Evolutionary conservation across 2,113 vertebrate genomes (phyloP).

Genomic region (Aepyceros melampus): DNA sequence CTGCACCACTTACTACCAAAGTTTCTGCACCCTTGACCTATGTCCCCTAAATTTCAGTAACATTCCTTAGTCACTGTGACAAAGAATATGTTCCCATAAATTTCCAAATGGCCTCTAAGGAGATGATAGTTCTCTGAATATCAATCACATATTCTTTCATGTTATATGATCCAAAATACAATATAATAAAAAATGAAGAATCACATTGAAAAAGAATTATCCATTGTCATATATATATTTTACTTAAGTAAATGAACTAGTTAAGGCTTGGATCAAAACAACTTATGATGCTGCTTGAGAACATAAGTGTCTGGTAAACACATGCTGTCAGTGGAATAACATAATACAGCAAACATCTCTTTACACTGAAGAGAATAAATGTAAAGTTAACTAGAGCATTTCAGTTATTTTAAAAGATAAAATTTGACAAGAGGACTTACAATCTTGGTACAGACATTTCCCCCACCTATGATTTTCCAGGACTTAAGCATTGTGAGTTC

Average conservation of each 20-base stretch:
- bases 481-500: slow-evolving; percentile 4
- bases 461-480: slow-evolving; percentile 60
- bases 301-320: not conserved
- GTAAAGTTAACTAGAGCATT: not conserved
- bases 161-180: not conserved
- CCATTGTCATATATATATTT: not conserved
- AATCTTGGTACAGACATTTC: slow-evolving; percentile 73
- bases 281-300: not conserved
- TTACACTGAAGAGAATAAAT: not conserved
- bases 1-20: not conserved
- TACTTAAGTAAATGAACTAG: not conserved
- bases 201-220: not conserved
- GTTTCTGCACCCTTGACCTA: not conserved
- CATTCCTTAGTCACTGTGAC: not conserved
- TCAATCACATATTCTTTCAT: not conserved
- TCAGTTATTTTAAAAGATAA: slow-evolving; percentile 25
- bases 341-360: not conserved
- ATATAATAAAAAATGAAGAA: not conserved
- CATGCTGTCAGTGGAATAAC: not conserved
- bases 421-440: slow-evolving; percentile 58
- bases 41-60: not conserved
- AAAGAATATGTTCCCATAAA: not conserved
- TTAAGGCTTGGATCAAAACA: not conserved
- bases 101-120: not conserved
- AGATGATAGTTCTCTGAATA: not conserved